Evolutionary conservation across 2,888 invertebrate genomes (phyloP), one percentile per base, ranked within the genome.

Genomic region (Drosophila pseudotalamancana): DNA sequence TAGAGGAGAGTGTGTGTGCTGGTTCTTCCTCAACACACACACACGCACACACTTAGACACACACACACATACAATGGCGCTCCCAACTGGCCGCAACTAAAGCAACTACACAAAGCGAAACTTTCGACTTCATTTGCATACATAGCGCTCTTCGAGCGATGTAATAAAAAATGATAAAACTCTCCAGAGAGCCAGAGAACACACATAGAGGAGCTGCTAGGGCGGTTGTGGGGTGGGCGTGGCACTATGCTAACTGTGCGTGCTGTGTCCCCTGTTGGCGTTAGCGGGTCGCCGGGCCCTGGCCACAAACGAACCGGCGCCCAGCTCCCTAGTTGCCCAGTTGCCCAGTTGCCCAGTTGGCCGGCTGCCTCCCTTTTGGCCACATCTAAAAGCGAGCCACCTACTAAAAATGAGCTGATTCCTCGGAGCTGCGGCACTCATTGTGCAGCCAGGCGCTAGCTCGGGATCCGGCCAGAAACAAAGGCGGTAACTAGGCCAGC

Each of bases 101-200:
- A 64, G 82, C 81, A 75, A 77, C 78, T 81, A 81, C 69, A 83
- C 86, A 84, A 84, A 84, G 84, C 72, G 69, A 73, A 86, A 81
- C 83, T 83, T 79, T 80, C 83, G 78, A 86, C 86, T 89, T 88
- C 88, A 89, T 89, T 89, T 89, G 87, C 89, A 89, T 89, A 89
- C 87, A 89, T 85, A 88, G 89, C 81, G 85, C 89, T 85, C 89
- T n/a, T 87, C 72, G 83, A 88, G 89, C 72, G 87, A 77, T 77
- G 81, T 81, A 84, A 89, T 88, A 88, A 85, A 88, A 89, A 88
- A 86, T 89, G 88, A 89, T 89, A 89, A 87, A 89, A 89, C 81
- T 86, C 89, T 88, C 84, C 29, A 61, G 85, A 82, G 72, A 73
- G 53, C 23, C 16, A 59, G 57, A 29, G 46, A 46, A 37, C 8